phyloP scores from a whole-genome alignment of 1,140 invertebrate genomes.

The Anastrepha obliqua region DNA sequence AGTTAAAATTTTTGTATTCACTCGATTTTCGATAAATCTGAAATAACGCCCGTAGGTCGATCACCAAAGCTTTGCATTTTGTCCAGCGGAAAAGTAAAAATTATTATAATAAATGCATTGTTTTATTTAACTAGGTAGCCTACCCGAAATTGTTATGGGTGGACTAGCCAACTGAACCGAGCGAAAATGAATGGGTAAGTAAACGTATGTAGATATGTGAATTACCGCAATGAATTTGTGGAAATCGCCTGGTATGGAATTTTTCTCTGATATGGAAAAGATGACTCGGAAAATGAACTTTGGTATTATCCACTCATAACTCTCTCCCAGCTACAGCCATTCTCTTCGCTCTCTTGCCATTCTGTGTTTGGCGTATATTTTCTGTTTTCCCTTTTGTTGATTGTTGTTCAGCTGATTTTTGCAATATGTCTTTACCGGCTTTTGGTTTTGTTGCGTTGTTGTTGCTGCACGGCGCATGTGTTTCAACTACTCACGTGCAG shows the following conservation, averaged over 20 bases:
- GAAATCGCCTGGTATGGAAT: not conserved
- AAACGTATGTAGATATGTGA: no score
- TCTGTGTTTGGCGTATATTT: not conserved
- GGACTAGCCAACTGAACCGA: no score
- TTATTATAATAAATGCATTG: no score
- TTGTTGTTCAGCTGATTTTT: constrained; percentile 42
- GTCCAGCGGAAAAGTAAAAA: no score
- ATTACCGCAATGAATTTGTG: not conserved
- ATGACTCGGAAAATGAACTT: constrained; percentile 33
- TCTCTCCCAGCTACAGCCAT: not conserved
- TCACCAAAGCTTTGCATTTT: no score
- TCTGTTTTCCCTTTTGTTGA: constrained; percentile 3
- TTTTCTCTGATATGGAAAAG: not conserved
- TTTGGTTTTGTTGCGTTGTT: constrained; percentile 25
- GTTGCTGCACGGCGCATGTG: not conserved
- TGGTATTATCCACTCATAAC: not conserved
- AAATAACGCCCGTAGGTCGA: no score
- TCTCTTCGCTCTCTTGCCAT: not conserved
- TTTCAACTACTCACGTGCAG: constrained; percentile 8
- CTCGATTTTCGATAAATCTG: no score
- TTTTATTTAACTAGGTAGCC: no score
- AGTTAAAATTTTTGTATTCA: no score
- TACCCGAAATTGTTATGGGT: no score
- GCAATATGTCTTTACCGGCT: constrained; percentile 28
- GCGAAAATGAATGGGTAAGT: no score